Conservation (phyloP, 2,888 invertebrate genomes). For the Acrocyrtus sp. region DNA sequence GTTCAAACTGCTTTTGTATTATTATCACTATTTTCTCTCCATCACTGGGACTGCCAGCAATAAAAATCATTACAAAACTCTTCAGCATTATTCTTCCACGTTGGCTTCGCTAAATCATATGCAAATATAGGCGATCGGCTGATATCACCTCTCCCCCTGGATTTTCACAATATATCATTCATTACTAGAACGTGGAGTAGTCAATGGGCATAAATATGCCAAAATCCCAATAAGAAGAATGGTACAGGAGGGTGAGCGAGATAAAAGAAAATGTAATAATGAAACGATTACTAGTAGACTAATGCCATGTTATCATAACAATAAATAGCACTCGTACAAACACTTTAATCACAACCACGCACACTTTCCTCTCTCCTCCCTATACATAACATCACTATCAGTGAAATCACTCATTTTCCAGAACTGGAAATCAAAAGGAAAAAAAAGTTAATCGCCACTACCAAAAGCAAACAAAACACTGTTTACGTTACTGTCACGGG, state of each 20-base stretch:
- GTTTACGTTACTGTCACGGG: background rate
- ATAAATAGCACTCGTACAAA: constrained; percentile 32
- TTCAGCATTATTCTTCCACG: background rate
- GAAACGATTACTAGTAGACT: constrained; percentile 19
- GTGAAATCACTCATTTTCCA: no score
- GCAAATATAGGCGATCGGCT: background rate
- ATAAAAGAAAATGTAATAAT: constrained; percentile 18
- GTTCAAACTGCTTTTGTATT: background rate
- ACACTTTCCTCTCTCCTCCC: background rate
- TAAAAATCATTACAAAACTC: background rate
- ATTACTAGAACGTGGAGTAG: no score
- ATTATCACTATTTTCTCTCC: background rate
- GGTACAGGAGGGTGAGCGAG: constrained; percentile 9
- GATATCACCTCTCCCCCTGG: background rate
- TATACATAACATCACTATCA: no score
- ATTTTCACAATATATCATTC: no score
- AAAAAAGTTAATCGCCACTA: no score
- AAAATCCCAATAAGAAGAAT: background rate
- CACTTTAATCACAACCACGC: constrained; percentile 1
- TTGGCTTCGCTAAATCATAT: background rate
- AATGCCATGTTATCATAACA: constrained; percentile 39
- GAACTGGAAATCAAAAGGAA: background rate
- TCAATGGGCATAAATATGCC: no score
- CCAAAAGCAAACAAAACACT: background rate
- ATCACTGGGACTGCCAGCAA: background rate